These are phyloP conservation scores for Limulus polyphemus DNA, from an alignment of 2,888 invertebrate species.

Conservation along the genomic window DNA sequence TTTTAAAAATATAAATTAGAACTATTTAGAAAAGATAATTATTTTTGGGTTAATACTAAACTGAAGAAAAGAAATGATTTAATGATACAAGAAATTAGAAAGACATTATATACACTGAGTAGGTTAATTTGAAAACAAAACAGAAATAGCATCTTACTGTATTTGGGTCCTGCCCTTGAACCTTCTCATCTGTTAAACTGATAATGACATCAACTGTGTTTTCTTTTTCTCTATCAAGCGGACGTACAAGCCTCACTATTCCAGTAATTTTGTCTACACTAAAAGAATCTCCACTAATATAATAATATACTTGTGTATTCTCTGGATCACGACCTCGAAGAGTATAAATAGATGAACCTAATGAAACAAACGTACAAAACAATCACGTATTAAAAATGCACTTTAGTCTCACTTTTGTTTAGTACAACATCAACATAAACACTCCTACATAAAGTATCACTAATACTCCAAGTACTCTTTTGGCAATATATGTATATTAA, in stretches of 20 bases:
- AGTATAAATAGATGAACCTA: conserved; percentile 40
- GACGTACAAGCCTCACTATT: conserved; percentile 60
- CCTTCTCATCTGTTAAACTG: conserved; percentile 58
- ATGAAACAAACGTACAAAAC: conserved; percentile 11
- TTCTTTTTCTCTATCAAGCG: conserved; percentile 62
- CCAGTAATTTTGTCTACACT: conserved; percentile 65
- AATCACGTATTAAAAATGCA: not conserved
- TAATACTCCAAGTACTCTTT: too few relatives aligned
- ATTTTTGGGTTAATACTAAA: too few relatives aligned
- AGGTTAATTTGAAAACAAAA: too few relatives aligned
- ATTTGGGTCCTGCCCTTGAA: conserved; percentile 58
- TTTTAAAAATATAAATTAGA: too few relatives aligned
- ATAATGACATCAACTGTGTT: conserved; percentile 62
- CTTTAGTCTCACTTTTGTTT: too few relatives aligned
- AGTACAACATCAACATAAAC: too few relatives aligned
- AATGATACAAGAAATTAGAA: too few relatives aligned
- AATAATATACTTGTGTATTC: conserved; percentile 56
- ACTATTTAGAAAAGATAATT: too few relatives aligned
- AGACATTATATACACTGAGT: too few relatives aligned
- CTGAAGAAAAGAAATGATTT: too few relatives aligned
- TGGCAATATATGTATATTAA: too few relatives aligned
- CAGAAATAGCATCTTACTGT: conserved; percentile 37
- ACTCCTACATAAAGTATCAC: too few relatives aligned
- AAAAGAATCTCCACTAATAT: conserved; percentile 68
- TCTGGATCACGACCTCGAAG: conserved; percentile 50